phyloP scores from a whole-genome alignment of 2,113 vertebrate genomes.

The Protobothrops mucrosquamatus region DNA sequence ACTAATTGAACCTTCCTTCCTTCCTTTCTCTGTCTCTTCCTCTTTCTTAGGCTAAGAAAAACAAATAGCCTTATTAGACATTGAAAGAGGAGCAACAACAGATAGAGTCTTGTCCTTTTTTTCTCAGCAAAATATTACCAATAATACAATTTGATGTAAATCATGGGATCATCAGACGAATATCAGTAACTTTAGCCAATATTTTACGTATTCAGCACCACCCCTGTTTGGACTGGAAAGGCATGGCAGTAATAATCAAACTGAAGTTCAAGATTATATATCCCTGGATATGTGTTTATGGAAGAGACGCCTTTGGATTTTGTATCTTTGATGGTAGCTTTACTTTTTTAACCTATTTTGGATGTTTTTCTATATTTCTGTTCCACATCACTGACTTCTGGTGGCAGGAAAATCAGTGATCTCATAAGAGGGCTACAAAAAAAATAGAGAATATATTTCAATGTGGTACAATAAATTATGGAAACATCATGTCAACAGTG shows the following conservation, averaged over 20 bases:
- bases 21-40: not conserved
- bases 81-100: not conserved
- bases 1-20: conserved; percentile 19
- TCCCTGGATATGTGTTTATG: not conserved
- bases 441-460: not conserved
- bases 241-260: not conserved
- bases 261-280: not conserved
- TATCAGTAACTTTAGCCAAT: not conserved
- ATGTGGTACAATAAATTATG: not conserved
- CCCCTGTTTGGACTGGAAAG: not conserved
- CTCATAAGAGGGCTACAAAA: not conserved
- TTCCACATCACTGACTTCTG: not conserved
- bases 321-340: not conserved
- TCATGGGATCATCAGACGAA: not conserved
- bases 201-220: not conserved
- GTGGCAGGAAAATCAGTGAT: not conserved
- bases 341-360: not conserved
- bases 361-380: not conserved
- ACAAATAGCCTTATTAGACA: not conserved
- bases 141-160: not conserved
- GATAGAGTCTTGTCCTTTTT: not conserved
- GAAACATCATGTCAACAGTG: not conserved
- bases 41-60: not conserved
- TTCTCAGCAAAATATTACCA: conserved; percentile 8
- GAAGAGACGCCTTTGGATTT: not conserved